Base-by-base conservation (phyloP, 2,113 vertebrate genomes). In the Panthera uncia region DNA sequence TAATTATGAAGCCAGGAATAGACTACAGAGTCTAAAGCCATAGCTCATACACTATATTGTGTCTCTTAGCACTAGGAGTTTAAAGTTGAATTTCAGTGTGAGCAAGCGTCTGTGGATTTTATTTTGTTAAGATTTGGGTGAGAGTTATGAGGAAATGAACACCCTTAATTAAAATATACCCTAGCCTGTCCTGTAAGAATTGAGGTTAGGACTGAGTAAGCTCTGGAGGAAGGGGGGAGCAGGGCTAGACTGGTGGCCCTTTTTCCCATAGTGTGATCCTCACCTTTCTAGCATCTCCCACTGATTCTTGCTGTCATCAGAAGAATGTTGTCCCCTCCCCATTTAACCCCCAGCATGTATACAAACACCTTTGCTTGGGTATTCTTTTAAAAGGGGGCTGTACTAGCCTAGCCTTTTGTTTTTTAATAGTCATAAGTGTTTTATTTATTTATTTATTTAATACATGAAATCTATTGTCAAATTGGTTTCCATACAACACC, bases 1-100 rank as follows among this genome's bases (percentile, higher is more conserved):
- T 96, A 97, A 97, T 93, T 66, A 93, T 86, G 41, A 95, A 93
- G 55, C 76, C 84, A 89, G 33, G 52, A 97, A 97, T 91, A 97
- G 94, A 94, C 23, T 2, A 45, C 3, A 80, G 69, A 94, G 61
- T 96, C 71, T 78, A 97, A 96, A 95, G 31, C 68, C 48, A 69
- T 86, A 63, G 38, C 21, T 97, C n/a, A 55, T 68, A 9, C 52
- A 78, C 45, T 57, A 45, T 71, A 21, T 94, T 93, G 27, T 94
- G 31, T 95, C 19, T 71, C n/a, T 92, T 48, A 73, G 16, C 14
- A 82, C 27, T 91, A 52, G 66, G 65, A 88, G 18, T 93, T 96
- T 93, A 89, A 92, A 88, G 25, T 88, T 82, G 31, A 61, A 52
- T 85, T 93, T 94, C 87, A 74, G 0, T 86, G 25, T 92, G 38